Base-by-base conservation (phyloP, 2,888 invertebrate species). In the Phortica magna region DNA sequence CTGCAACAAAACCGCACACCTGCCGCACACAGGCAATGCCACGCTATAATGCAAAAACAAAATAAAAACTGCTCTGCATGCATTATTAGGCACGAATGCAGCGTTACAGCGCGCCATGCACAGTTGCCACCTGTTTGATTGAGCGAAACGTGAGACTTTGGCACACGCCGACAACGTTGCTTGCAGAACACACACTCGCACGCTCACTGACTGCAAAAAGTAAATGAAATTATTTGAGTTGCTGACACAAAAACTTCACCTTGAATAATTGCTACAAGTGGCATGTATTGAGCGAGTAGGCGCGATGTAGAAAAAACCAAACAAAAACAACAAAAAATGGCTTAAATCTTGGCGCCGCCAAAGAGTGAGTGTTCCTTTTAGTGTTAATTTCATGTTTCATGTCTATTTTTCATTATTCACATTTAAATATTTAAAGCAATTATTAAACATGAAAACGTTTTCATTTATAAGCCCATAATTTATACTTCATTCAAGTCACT, bases 241-340 rank as follows among this genome's bases (percentile, higher is more conserved):
- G 42, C n/a, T 71, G 70, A 71, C 70, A 71, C 53, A 55, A 55
- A 71, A 71, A 71, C 55, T 71, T 55, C 55, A 71, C 70, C 53
- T 55, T 55, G 70, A 71, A n/a, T 71, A 41, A 39, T 19, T 65
- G 65, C 10, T 39, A 14, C 14, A 41, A 65, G 41, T 41, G 14
- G 48, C 48, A 48, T 48, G 10, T 48, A 48, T 48, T 48, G 7
- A 48, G 48, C 14, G 48, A 48, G 48, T 48, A 48, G 48, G 48
- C 9, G 48, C 48, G 3, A 12, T 48, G 3, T 48, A 12, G 2
- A 14, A 48, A 48, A 10, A 6, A 10, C 43, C 43, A 43, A 48
- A 14, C 14, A 9, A 48, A 48, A 48, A 48, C 7, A 7, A 10
- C 2, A 48, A 48, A 48, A 48, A 48, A 6, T 1, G 48, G 31